Base-by-base conservation (phyloP, 2,113 vertebrate genomes). In the Pterophyllum scalare region DNA sequence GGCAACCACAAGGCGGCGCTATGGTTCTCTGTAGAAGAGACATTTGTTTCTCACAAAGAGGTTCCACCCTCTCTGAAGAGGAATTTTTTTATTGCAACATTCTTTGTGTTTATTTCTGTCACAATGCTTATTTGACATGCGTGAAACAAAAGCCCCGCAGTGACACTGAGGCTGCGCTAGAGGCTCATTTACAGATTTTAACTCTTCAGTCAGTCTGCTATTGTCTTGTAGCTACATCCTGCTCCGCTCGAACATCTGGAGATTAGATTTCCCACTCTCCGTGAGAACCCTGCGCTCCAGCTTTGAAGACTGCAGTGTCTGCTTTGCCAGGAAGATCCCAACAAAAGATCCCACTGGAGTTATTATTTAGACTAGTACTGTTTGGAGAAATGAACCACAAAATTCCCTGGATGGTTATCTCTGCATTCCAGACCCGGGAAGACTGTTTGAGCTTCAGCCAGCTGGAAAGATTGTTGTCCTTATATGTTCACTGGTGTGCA, bases 381-480 rank as follows among this genome's bases (percentile, higher is more conserved):
- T 31, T 76, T 13, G 1, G 7, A 31, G 28, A 87, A 82, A 59
- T 82, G 14, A 61, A 57, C 12, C 59, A 20, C 13, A 8, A 52
- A 61, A 61, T 83, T 72, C n/a, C 81, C 20, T 54, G 64, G 7
- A 80, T 61, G 9, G 46, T 33, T 90, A 70, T 77, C 38, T 62
- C 77, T 20, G 61, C 93, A 94, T 94, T 91, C 92, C 93, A 91
- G 87, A 82, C 74, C 56, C 70, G 58, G 61, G n/a, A 77, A 84
- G 75, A 87, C 56, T 91, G 74, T 85, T 82, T 59, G 46, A 79
- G 79, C 52, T 91, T 78, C 77, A 93, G 43, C 57, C 77, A 3
- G 75, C 87, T 90, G 85, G 91, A 94, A 93, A 88, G 62, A 89
- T 87, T 91, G 86, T 94, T 87, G 83, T 92, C 85, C 61, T 85